These are phyloP conservation scores for Manis pentadactyla DNA, from an alignment of 2,797 vertebrate genomes.

Conservation along the genomic window DNA sequence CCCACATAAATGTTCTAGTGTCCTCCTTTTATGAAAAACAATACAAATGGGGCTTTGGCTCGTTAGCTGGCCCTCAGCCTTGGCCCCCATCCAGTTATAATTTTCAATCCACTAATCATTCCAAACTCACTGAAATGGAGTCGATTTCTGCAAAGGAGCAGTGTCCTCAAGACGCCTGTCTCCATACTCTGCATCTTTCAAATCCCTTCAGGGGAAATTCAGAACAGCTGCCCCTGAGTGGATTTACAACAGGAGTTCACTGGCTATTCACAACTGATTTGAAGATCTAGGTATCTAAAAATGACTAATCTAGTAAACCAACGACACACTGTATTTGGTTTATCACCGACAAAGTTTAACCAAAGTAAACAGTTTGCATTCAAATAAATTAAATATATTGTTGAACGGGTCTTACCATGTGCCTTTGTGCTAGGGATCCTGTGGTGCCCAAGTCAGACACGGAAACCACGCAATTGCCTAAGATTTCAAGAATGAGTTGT, in stretches of 20 bases:
- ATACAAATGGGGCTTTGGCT: slow-evolving; percentile 4
- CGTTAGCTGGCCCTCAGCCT: neutral
- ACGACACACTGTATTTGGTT: neutral
- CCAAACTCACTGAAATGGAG: slow-evolving; percentile 56
- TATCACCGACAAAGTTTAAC: slow-evolving; percentile 43
- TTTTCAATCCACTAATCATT: slow-evolving; percentile 45
- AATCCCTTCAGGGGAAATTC: slow-evolving; percentile 45
- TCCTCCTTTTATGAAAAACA: slow-evolving; percentile 55
- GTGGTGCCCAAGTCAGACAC: neutral
- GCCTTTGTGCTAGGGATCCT: neutral
- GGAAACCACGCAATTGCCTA: neutral
- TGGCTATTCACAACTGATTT: slow-evolving; percentile 3
- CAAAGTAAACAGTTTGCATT: slow-evolving; percentile 63
- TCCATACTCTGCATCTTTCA: neutral
- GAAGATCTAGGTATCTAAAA: slow-evolving; percentile 48
- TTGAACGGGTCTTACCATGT: neutral
- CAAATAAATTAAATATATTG: slow-evolving; percentile 41
- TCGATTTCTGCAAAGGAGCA: slow-evolving; percentile 23
- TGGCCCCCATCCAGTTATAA: neutral
- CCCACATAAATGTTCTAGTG: neutral
- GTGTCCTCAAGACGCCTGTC: slow-evolving; percentile 71
- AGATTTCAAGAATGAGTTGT: neutral
- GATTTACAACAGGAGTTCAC: slow-evolving; percentile 54
- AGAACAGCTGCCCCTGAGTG: slow-evolving; percentile 72
- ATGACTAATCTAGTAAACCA: slow-evolving; percentile 39